phyloP scores from a whole-genome alignment of 64 coral and sea anemone genomes.

The Montipora foliosa region DNA sequence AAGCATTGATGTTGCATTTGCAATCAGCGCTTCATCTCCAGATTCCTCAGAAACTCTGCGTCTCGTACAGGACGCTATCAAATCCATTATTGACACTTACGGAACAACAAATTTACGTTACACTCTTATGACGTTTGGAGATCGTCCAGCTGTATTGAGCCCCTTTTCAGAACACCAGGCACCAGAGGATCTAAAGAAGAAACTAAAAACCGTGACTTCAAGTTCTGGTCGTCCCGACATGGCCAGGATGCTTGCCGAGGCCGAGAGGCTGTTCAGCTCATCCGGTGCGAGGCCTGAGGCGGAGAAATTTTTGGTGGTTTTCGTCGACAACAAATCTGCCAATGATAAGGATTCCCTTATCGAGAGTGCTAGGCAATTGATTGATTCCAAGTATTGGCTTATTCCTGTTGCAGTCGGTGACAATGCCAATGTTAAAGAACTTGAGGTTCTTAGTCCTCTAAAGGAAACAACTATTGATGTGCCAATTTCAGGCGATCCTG shows the following conservation, averaged over 20 bases:
- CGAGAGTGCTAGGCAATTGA: constrained; percentile 50
- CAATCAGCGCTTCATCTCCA: constrained; percentile 49
- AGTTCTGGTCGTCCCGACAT: constrained; percentile 2
- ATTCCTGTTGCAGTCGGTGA: constrained; percentile 70
- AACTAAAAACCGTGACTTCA: neutral
- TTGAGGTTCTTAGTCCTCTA: constrained; percentile 59
- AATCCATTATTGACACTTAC: constrained; percentile 44
- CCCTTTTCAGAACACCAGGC: constrained; percentile 1
- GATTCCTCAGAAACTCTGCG: constrained; percentile 41
- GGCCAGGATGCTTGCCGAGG: constrained; percentile 10
- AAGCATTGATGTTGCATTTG: constrained; percentile 63
- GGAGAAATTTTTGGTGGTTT: constrained; percentile 70
- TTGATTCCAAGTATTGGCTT: constrained; percentile 46
- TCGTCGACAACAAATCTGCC: constrained; percentile 70
- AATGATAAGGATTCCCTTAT: constrained; percentile 48
- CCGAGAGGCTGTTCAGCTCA: constrained; percentile 26
- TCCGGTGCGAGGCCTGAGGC: constrained; percentile 60
- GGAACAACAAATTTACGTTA: constrained; percentile 53
- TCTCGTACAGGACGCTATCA: constrained; percentile 59
- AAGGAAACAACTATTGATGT: constrained; percentile 64
- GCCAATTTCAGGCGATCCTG: constrained; percentile 58
- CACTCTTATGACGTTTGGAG: constrained; percentile 58
- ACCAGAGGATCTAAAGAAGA: constrained; percentile 16
- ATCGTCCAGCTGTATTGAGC: constrained; percentile 7
- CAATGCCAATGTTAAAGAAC: constrained; percentile 17